Evolutionary conservation across 2,797 vertebrate species (phyloP), one percentile per base, ranked within the genome.

Genomic region (Oryzias sinensis): DNA sequence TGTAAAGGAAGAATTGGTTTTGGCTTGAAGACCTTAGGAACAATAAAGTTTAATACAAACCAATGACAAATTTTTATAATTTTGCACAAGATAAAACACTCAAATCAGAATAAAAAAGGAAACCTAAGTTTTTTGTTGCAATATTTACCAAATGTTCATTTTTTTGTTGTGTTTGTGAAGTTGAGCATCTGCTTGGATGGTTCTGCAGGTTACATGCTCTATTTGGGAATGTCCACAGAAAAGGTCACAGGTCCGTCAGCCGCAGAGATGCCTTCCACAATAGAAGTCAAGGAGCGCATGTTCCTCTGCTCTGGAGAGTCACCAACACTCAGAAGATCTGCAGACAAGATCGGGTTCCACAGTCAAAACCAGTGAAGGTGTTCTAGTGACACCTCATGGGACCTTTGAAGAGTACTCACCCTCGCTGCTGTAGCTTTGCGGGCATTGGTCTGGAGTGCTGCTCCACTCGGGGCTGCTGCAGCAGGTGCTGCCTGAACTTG

Each of bases 391-490:
- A 42, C 59, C 22, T 57, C 20, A 65, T 40, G 45, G 43, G 43
- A 14, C 25, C 22, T 59, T 25, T 49, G 41, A 52, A 27, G 9
- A 50, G 47, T 27, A 43, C 80, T 85, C 74, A 90, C 88, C 88
- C 76, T 90, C 88, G n/a, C 83, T 87, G 82, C 85, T 83, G 86
- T 89, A 90, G 83, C 84, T 77, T 56, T 89, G 87, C 0, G 83
- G 84, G 53, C 91, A 93, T 78, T 93, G 93, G 46, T 93, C 91
- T 0, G 91, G 91, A 56, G 93, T 91, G 62, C 90, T 95, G 90
- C 94, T 95, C 95, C 97, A 99, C 83, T 98, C 95, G 0, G 97
- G 96, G 85, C 96, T 98, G 77, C 96, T 98, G 83, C 96, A 97
- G 92, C 96, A 99, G 44, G 95, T 93, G 81, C 96, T 97, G 83